Evolutionary conservation across 2,113 vertebrate species (phyloP).

Genomic region (Eublepharis macularius): DNA sequence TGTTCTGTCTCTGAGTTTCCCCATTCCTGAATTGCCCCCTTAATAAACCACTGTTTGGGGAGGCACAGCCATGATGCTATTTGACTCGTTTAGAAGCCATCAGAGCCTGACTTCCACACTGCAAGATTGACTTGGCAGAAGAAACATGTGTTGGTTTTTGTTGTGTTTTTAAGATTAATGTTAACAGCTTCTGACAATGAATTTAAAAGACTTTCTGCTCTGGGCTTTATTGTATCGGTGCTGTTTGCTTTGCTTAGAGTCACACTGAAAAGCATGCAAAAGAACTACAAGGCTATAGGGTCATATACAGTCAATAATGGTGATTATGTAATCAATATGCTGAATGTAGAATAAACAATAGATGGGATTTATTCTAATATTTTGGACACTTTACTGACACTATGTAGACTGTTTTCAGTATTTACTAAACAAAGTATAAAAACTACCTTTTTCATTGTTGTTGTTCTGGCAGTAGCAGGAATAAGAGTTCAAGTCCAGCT

Average conservation of each 20-base stretch:
- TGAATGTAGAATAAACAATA: neutral
- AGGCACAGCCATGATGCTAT: accelerated
- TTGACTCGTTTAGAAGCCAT: neutral
- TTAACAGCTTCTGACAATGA: slow-evolving; percentile 3
- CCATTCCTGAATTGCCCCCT: too few relatives aligned
- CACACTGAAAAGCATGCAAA: slow-evolving; percentile 16
- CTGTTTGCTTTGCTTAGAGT: slow-evolving; percentile 35
- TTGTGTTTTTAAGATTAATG: neutral
- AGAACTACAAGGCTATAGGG: slow-evolving; percentile 42
- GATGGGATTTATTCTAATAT: neutral
- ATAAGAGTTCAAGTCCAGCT: neutral
- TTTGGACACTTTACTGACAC: neutral
- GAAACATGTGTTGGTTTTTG: too few relatives aligned
- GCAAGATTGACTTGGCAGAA: neutral
- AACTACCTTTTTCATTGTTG: neutral
- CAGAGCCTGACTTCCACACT: neutral
- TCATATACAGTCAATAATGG: slow-evolving; percentile 13
- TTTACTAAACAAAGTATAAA: neutral
- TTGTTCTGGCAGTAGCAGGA: neutral
- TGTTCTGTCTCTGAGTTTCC: too few relatives aligned
- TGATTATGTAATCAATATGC: slow-evolving; percentile 42
- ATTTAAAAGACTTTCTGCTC: neutral
- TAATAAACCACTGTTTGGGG: too few relatives aligned
- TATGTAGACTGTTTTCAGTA: neutral
- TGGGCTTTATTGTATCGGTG: slow-evolving; percentile 1